Percentiles rank a stretch among this genome's conserved stretches.
Conservation (phyloP, 2,797 vertebrate genomes). For the Enteromius trimaculatus region DNA sequence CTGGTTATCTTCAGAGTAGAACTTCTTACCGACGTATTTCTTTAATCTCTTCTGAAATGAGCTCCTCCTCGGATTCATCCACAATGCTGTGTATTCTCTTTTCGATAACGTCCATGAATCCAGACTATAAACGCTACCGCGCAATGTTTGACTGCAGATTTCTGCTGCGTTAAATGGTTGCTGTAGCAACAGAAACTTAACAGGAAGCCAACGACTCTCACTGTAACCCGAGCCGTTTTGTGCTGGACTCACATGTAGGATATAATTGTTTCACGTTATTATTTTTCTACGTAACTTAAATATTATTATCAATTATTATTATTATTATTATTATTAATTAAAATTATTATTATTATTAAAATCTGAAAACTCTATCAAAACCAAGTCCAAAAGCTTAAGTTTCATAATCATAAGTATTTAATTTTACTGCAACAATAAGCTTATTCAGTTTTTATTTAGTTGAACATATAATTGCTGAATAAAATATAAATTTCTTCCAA, state of each 20-base stretch:
- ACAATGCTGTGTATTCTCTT: background rate
- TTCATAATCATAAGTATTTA: background rate
- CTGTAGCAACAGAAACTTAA: conserved; percentile 32
- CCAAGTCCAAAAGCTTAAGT: background rate
- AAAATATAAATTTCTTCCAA: background rate
- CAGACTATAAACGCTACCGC: background rate
- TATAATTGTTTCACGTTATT: background rate
- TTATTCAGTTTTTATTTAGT: background rate
- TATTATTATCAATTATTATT: background rate
- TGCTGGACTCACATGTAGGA: background rate
- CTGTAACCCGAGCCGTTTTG: background rate
- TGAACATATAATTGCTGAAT: background rate
- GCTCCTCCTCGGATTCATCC: conserved; percentile 30
- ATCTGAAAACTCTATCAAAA: background rate
- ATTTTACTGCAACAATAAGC: background rate
- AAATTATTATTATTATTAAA: too few relatives aligned
- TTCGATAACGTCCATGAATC: conserved; percentile 41
- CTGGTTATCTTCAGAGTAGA: background rate
- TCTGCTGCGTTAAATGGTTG: background rate
- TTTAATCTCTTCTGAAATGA: conserved; percentile 49
- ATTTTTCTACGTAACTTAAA: background rate
- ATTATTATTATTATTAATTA: too few relatives aligned
- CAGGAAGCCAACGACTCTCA: background rate
- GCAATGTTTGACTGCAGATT: background rate
- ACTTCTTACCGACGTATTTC: conserved; percentile 47